Evolutionary conservation across 2,888 invertebrate genomes (phyloP).

Genomic region (Rotaria magnacalcarata): DNA sequence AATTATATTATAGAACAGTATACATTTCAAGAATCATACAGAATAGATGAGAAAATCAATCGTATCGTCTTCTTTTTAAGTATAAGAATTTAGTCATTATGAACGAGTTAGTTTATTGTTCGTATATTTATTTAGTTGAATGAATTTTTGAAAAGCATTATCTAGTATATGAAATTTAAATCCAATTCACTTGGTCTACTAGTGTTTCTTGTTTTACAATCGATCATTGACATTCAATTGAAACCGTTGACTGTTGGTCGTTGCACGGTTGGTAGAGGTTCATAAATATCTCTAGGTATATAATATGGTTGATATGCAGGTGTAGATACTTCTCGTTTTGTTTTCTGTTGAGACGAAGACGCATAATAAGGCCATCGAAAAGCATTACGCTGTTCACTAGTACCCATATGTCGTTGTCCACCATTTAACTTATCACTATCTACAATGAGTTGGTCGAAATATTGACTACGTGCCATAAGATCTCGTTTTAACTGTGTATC

Average conservation of each 20-base stretch:
- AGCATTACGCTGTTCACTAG: slow-evolving; percentile 31
- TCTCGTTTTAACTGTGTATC: background rate
- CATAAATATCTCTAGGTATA: background rate
- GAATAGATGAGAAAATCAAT: too few relatives aligned
- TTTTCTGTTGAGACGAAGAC: background rate
- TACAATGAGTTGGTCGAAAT: background rate
- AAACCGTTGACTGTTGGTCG: background rate
- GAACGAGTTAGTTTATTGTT: too few relatives aligned
- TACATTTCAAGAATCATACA: too few relatives aligned
- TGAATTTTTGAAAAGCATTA: too few relatives aligned
- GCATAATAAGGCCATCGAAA: background rate
- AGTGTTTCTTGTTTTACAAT: background rate
- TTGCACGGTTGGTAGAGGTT: background rate
- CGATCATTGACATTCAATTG: background rate
- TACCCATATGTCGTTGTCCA: background rate
- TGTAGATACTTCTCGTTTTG: background rate
- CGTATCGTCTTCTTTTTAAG: too few relatives aligned
- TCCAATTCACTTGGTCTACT: background rate
- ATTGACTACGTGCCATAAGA: background rate
- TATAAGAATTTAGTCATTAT: too few relatives aligned
- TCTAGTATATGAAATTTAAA: background rate
- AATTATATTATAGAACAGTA: too few relatives aligned
- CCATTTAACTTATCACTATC: background rate
- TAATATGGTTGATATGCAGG: background rate
- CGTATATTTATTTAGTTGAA: too few relatives aligned